A percentile compares a stretch with the other conserved stretches of the same genome.
These are phyloP conservation scores for Drosophila cardini DNA, from an alignment of 1,140 invertebrate species.

Conservation along the genomic window DNA sequence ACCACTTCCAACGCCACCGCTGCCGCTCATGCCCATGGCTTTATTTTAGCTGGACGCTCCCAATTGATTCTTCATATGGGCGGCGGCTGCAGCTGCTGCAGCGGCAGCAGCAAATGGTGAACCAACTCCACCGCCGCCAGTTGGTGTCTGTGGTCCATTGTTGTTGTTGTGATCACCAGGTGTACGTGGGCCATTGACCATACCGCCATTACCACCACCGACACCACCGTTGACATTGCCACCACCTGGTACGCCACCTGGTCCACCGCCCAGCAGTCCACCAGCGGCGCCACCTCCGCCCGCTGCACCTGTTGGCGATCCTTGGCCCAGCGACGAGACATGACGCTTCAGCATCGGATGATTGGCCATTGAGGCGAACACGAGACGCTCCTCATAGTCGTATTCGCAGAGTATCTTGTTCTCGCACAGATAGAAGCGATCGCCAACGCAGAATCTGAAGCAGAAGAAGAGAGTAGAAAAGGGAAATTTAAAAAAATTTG, in stretches of 20 bases:
- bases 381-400: conserved; percentile 96
- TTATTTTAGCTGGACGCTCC: conserved; percentile 85
- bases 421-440: conserved; percentile 97
- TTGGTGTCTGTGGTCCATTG: conserved; percentile 73
- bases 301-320: conserved; percentile 67
- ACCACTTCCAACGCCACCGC: conserved; percentile 46
- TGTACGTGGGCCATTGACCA: conserved; percentile 75
- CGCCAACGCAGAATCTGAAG: conserved; percentile 97
- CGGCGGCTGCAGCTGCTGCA: conserved; percentile 72
- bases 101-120: conserved; percentile 75
- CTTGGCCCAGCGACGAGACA: conserved; percentile 86
- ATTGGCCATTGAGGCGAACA: conserved; percentile 96
- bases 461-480: conserved; percentile 29
- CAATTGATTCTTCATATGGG: conserved; percentile 83
- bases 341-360: conserved; percentile 96
- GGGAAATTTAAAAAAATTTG: background rate
- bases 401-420: conserved; percentile 99
- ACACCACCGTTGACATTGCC: conserved; percentile 41
- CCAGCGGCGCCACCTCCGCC: conserved; percentile 42
- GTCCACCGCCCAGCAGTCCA: conserved; percentile 45
- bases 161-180: conserved; percentile 83
- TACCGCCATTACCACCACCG: conserved; percentile 40
- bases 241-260: conserved; percentile 30
- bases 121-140: conserved; percentile 51
- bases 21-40: conserved; percentile 66